Percentiles rank a stretch among this genome's conserved stretches.
phyloP scores from a whole-genome alignment of 1,140 invertebrate genomes.

The Drosophila nebulosa region DNA sequence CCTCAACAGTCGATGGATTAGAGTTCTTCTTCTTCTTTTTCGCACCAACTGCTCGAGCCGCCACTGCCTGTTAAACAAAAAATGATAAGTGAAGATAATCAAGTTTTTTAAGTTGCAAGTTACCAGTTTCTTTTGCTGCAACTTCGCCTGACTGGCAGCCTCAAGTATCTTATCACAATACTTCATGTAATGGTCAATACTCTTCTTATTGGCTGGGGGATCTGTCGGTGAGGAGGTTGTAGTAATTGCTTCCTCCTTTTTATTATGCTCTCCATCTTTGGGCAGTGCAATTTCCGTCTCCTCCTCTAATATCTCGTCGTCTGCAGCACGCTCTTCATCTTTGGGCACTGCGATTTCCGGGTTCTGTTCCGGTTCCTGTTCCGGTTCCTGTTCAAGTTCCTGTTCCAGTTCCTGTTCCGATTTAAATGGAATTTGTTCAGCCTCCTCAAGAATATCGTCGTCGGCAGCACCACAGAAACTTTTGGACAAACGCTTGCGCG shows the following conservation, averaged over 20 bases:
- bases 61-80: constrained; percentile 13
- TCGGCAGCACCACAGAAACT: constrained; percentile 58
- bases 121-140: constrained; percentile 45
- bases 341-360: not conserved
- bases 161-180: constrained; percentile 43
- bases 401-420: too few relatives aligned
- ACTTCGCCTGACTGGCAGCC: constrained; percentile 43
- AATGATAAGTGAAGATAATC: not conserved
- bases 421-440: too few relatives aligned
- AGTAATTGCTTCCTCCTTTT: not conserved
- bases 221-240: not conserved
- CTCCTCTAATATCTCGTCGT: too few relatives aligned
- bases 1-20: not conserved
- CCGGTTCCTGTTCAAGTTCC: too few relatives aligned
- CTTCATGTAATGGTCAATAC: constrained; percentile 27
- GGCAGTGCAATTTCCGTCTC: not conserved
- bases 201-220: not conserved
- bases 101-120: not conserved
- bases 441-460: constrained; percentile 1
- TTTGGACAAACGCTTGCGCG: constrained; percentile 62
- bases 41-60: not conserved
- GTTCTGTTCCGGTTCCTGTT: too few relatives aligned
- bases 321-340: not conserved
- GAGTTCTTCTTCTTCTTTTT: constrained; percentile 4
- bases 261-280: not conserved